phyloP scores from a whole-genome alignment of 1,140 invertebrate species.

The Campodea augens region DNA sequence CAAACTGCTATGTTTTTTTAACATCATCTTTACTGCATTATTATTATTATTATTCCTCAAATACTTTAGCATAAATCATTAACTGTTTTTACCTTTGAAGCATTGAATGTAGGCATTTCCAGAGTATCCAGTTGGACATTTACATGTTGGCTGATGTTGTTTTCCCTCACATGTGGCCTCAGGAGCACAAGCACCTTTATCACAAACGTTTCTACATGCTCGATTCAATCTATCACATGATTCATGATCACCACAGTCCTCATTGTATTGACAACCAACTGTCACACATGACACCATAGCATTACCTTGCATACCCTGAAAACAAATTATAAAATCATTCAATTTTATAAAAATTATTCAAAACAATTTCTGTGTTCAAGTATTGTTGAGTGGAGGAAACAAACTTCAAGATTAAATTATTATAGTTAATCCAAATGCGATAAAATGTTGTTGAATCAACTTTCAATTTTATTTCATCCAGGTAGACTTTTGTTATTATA shows the following conservation, averaged over 20 bases:
- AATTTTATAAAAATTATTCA: too few relatives aligned
- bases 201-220: slow-evolving; percentile 62
- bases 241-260: slow-evolving; percentile 70
- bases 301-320: slow-evolving; percentile 63
- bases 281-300: slow-evolving; percentile 58
- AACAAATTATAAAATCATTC: too few relatives aligned
- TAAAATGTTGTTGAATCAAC: too few relatives aligned
- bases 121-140: slow-evolving; percentile 45
- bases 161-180: slow-evolving; percentile 49
- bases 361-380: too few relatives aligned
- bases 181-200: slow-evolving; percentile 49
- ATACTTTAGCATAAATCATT: slow-evolving; percentile 3
- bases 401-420: too few relatives aligned
- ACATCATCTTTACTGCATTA: too few relatives aligned
- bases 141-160: slow-evolving; percentile 57
- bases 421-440: too few relatives aligned
- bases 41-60: neutral
- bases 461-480: too few relatives aligned
- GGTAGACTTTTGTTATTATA: too few relatives aligned
- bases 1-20: too few relatives aligned
- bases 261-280: slow-evolving; percentile 67
- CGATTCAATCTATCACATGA: slow-evolving; percentile 65
- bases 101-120: too few relatives aligned
- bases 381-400: too few relatives aligned
- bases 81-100: slow-evolving; percentile 14